These are phyloP conservation scores for Lutraria rhynchaena DNA, from an alignment of 1,140 invertebrate genomes.

Conservation along the genomic window DNA sequence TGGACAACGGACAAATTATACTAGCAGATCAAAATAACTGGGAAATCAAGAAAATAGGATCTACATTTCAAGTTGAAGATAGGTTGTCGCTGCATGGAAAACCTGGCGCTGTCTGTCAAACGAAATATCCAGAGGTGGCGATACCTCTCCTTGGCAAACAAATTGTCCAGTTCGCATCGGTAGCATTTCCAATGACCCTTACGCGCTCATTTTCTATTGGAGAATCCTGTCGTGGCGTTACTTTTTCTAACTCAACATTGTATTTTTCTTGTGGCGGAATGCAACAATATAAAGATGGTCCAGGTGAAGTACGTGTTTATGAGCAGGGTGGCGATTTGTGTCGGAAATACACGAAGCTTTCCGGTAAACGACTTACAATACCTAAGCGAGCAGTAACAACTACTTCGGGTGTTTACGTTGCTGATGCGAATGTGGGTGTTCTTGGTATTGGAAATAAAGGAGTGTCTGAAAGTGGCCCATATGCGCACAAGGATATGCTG, in stretches of 20 bases:
- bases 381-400: neutral
- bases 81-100: neutral
- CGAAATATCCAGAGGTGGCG: neutral
- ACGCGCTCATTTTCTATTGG: neutral
- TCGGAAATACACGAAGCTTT: no score
- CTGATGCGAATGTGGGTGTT: conserved; percentile 5
- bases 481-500: neutral
- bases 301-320: conserved; percentile 8
- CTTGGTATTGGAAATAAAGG: neutral
- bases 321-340: no score
- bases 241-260: neutral
- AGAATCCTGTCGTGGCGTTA: conserved; percentile 13
- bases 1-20: conserved; percentile 1
- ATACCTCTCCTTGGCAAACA: conserved; percentile 15
- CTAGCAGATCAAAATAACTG: conserved; percentile 14
- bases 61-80: neutral
- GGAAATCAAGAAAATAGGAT: neutral
- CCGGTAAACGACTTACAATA: neutral
- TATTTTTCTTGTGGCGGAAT: conserved; percentile 22
- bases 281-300: conserved; percentile 4
- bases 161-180: neutral
- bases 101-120: conserved; percentile 19
- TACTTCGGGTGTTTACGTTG: neutral
- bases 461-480: neutral
- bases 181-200: neutral